These are phyloP conservation scores for Palythoa grandis DNA, from an alignment of 92 coral and sea anemone species.

Conservation along the genomic window DNA sequence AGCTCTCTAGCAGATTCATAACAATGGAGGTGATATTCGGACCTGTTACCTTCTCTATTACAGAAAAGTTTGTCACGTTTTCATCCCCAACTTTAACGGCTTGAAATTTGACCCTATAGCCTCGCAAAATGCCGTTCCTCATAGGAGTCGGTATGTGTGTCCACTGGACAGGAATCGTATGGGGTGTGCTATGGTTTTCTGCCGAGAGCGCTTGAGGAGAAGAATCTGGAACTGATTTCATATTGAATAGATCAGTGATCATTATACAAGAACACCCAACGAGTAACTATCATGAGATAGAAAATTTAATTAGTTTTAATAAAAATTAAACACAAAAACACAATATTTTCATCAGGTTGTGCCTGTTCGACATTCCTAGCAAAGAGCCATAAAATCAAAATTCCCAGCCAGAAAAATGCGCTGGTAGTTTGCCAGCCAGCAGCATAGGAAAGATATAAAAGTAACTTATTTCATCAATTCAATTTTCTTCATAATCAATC, in stretches of 20 bases:
- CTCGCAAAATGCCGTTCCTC: constrained; percentile 25
- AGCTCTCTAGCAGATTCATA: constrained; percentile 20
- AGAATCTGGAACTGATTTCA: constrained; percentile 22
- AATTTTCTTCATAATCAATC: too few relatives aligned
- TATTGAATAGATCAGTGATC: neutral
- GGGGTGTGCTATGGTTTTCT: constrained; percentile 16
- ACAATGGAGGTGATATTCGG: constrained; percentile 24
- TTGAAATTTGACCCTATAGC: constrained; percentile 29
- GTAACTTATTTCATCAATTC: too few relatives aligned
- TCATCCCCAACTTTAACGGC: constrained; percentile 36
- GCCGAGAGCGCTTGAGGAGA: constrained; percentile 8
- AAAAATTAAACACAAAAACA: too few relatives aligned
- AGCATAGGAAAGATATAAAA: too few relatives aligned
- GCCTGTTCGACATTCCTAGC: too few relatives aligned
- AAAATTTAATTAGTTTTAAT: too few relatives aligned
- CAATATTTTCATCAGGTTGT: too few relatives aligned
- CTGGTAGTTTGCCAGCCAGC: too few relatives aligned
- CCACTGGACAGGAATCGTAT: constrained; percentile 28
- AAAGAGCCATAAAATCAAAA: too few relatives aligned
- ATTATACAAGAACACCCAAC: neutral
- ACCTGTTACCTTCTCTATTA: constrained; percentile 3
- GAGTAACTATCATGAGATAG: too few relatives aligned
- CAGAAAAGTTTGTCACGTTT: constrained; percentile 9
- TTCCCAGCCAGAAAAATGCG: too few relatives aligned
- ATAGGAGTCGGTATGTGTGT: constrained; percentile 7